Conservation (phyloP, 2,888 invertebrate species). For the Drosophila bunnanda region DNA sequence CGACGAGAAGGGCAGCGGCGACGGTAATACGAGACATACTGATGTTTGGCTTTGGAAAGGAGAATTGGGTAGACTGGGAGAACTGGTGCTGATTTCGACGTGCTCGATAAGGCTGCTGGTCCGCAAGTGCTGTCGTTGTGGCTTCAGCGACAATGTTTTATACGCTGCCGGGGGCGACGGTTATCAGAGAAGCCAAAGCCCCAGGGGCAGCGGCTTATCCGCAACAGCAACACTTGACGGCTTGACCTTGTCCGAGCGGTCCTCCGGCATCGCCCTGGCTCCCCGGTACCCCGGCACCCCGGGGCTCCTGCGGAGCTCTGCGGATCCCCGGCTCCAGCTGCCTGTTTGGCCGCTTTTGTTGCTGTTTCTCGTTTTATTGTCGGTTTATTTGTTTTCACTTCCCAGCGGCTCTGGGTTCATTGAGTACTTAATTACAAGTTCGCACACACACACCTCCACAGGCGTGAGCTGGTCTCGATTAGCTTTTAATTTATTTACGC, state of each 20-base stretch:
- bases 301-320: background rate
- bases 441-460: slow-evolving; percentile 13
- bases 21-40: slow-evolving; percentile 52
- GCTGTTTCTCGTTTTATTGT: slow-evolving; percentile 17
- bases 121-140: slow-evolving; percentile 59
- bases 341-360: slow-evolving; percentile 67
- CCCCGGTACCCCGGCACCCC: background rate
- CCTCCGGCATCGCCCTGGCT: slow-evolving; percentile 41
- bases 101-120: slow-evolving; percentile 50
- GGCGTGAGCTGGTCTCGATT: slow-evolving; percentile 25
- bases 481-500: slow-evolving; percentile 50
- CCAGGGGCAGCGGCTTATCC: slow-evolving; percentile 66
- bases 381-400: slow-evolving; percentile 48
- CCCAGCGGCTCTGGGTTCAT: slow-evolving; percentile 66
- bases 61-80: background rate
- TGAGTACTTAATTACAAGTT: slow-evolving; percentile 76
- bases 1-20: slow-evolving; percentile 47
- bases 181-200: slow-evolving; percentile 67
- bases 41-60: background rate
- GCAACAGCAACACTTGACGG: slow-evolving; percentile 38
- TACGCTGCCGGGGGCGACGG: slow-evolving; percentile 51
- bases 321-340: slow-evolving; percentile 49
- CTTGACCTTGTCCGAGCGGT: slow-evolving; percentile 67
- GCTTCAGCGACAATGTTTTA: slow-evolving; percentile 61
- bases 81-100: slow-evolving; percentile 2